These are phyloP conservation scores for Aculops lycopersici DNA, from an alignment of 1,140 invertebrate genomes.

Conservation along the genomic window DNA sequence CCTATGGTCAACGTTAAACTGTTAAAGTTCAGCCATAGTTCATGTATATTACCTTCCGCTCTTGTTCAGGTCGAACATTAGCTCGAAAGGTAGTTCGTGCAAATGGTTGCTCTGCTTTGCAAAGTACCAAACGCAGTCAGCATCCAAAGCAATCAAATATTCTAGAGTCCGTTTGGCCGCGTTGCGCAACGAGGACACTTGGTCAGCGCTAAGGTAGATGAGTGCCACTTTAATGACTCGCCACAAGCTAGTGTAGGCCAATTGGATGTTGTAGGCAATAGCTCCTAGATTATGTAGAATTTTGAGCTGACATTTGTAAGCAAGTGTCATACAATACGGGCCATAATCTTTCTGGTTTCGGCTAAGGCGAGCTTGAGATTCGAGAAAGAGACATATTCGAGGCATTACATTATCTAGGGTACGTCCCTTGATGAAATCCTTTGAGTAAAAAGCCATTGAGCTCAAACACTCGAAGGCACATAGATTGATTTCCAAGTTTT, in stretches of 20 bases:
- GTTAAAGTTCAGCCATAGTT: too few species aligned
- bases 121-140: neutral
- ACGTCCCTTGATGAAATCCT: slow-evolving; percentile 6
- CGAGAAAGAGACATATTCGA: slow-evolving; percentile 2
- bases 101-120: neutral
- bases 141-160: neutral
- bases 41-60: too few species aligned
- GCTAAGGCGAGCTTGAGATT: slow-evolving; percentile 3
- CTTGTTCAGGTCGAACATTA: neutral
- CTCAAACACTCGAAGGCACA: slow-evolving; percentile 4
- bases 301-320: slow-evolving; percentile 5
- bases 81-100: neutral
- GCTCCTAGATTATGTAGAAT: slow-evolving; percentile 3
- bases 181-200: neutral
- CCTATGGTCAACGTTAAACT: too few species aligned
- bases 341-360: neutral
- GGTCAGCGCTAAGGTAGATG: neutral
- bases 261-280: slow-evolving; percentile 1
- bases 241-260: slow-evolving; percentile 3
- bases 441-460: slow-evolving; percentile 2
- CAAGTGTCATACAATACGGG: slow-evolving; percentile 1
- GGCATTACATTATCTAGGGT: slow-evolving; percentile 6
- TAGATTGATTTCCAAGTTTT: slow-evolving; percentile 2
- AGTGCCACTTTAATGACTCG: neutral
- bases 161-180: neutral